These are phyloP conservation scores for Planiliza haematocheilus DNA, from an alignment of 2,113 vertebrate species.

Conservation along the genomic window DNA sequence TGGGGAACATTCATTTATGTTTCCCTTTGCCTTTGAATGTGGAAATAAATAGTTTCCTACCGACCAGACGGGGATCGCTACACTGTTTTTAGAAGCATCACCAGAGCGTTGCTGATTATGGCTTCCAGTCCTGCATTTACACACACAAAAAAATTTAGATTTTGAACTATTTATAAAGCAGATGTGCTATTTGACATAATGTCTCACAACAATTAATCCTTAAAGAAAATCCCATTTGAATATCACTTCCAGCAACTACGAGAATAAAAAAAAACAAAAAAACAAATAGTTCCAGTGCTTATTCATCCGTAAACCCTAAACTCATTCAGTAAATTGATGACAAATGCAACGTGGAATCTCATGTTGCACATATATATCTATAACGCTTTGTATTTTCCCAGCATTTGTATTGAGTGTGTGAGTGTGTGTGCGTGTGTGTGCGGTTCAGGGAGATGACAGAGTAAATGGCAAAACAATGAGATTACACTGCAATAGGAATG, in stretches of 20 bases:
- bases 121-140: slow-evolving; percentile 50
- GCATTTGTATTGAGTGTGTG: not conserved
- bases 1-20: slow-evolving; percentile 62
- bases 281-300: slow-evolving; percentile 13
- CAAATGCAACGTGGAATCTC: slow-evolving; percentile 46
- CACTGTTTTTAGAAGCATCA: slow-evolving; percentile 67
- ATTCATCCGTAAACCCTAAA: slow-evolving; percentile 23
- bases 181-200: slow-evolving; percentile 20
- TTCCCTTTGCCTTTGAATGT: slow-evolving; percentile 63
- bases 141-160: not conserved
- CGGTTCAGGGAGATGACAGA: slow-evolving; percentile 41
- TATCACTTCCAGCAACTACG: not conserved
- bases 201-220: not conserved
- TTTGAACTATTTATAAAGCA: slow-evolving; percentile 36
- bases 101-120: slow-evolving; percentile 63
- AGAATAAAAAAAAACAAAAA: slow-evolving; percentile 2
- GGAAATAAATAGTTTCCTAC: slow-evolving; percentile 74
- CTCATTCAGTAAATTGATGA: slow-evolving; percentile 40
- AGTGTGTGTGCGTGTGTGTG: no score
- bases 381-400: slow-evolving; percentile 50
- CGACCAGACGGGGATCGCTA: slow-evolving; percentile 49
- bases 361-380: slow-evolving; percentile 29
- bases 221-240: no score
- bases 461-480: slow-evolving; percentile 55
- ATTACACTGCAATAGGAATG: slow-evolving; percentile 56